Percentiles rank a stretch among this genome's conserved stretches.
These are phyloP conservation scores for Todiramphus saurophagus DNA, from an alignment of 2,113 vertebrate species.

Conservation along the genomic window DNA sequence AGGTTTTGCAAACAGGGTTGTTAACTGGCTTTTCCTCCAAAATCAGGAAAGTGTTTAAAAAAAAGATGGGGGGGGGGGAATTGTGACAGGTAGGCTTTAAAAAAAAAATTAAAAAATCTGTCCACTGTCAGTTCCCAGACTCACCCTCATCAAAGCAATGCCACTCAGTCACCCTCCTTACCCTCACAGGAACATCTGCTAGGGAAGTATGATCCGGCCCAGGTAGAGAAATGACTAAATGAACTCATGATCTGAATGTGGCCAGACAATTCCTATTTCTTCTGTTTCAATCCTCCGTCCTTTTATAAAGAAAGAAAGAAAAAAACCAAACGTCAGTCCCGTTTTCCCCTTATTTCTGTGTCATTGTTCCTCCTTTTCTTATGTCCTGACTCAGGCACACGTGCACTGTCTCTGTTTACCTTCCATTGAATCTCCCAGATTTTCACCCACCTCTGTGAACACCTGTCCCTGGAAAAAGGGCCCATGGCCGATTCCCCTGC, in stretches of 20 bases:
- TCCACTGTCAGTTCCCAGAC: neutral
- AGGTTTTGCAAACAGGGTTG: neutral
- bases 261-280: neutral
- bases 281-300: neutral
- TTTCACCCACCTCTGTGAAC: neutral
- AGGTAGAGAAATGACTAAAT: neutral
- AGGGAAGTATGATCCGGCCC: neutral
- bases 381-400: neutral
- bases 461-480: neutral
- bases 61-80: too few species aligned
- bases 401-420: neutral
- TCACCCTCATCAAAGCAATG: neutral
- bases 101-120: neutral
- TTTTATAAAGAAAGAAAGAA: neutral
- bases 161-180: neutral
- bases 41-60: neutral
- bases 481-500: neutral
- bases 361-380: neutral
- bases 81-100: neutral
- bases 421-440: neutral
- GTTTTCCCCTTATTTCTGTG: neutral
- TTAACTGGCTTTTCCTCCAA: constrained; percentile 33
- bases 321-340: neutral
- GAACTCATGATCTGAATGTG: neutral
- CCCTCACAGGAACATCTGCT: neutral